Base-by-base conservation (phyloP, 2,888 invertebrate genomes). In the Diadromus collaris region DNA sequence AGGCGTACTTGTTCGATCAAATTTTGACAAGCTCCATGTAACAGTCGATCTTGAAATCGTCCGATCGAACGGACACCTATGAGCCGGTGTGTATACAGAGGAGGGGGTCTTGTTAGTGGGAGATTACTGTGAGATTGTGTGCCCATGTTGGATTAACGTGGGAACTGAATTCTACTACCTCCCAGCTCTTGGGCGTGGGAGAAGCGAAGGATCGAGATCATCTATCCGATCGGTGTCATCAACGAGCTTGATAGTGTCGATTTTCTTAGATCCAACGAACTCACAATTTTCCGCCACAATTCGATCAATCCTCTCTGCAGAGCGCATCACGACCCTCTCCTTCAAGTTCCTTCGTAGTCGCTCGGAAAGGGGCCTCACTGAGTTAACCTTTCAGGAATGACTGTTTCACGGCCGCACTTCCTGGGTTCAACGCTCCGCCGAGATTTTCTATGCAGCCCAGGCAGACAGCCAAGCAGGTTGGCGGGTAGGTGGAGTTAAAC, bases 351-450 rank as follows among this genome's bases (percentile, higher is more conserved):
- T 61, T 76, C 48, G 75, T 56, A 60, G 27, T 60, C 58, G 65
- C 63, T 75, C 34, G 64, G 75, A 70, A 67, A 48, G 75, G 48
- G 70, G 73, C 76, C 65, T 85, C 84, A 83, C 76, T 70, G 85
- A 87, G 86, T 88, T 88, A 88, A 89, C 86, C 89, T 88, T 87
- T 88, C 86, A 86, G 84, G 86, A 87, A 88, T 88, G 85, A 89
- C 87, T 88, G 88, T 88, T 89, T 88, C 89, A 88, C 86, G 89
- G 88, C 84, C 64, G 74, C 87, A 88, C 87, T 89, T 89, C 87
- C 89, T 88, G 89, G 86, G 89, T 89, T 89, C 89, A 90, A 88
- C 82, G 90, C 86, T 89, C 89, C 83, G 83, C 68, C 16, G 84
- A 85, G 85, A 88, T 88, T 69, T 88, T 86, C 87, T 86, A 88